A percentile compares a stretch with the other conserved stretches of the same genome.
Conservation (phyloP, 2,113 vertebrate species). For the Chaetodon trifascialis region DNA sequence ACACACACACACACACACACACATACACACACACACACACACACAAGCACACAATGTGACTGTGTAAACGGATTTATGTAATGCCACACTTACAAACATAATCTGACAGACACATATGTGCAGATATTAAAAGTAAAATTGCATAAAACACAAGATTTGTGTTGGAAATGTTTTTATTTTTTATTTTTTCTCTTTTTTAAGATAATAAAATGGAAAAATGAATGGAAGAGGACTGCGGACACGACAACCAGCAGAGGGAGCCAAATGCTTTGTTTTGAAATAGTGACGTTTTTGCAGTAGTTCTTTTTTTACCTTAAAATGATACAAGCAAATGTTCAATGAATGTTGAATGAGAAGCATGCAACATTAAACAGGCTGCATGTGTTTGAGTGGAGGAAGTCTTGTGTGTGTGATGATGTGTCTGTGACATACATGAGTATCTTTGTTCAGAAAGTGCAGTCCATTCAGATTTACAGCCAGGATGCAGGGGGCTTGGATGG, state of each 20-base stretch:
- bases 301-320: too few species aligned
- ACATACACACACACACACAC: conserved; percentile 7
- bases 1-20: conserved; percentile 4
- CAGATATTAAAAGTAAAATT: background rate
- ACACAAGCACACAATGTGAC: conserved; percentile 2
- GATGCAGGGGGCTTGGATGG: conserved; percentile 91
- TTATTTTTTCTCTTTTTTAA: background rate
- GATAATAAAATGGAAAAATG: background rate
- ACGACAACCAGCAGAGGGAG: conserved; percentile 60
- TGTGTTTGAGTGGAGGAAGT: background rate
- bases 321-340: too few species aligned
- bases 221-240: background rate
- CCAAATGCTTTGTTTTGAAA: conserved; percentile 9
- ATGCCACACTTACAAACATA: background rate
- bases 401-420: background rate
- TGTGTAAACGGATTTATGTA: too few species aligned
- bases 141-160: background rate
- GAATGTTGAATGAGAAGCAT: background rate
- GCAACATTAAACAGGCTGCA: background rate
- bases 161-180: background rate
- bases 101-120: background rate
- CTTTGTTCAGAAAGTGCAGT: conserved; percentile 94
- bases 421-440: conserved; percentile 90
- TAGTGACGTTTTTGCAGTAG: background rate
- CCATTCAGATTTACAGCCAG: conserved; percentile 95